Evolutionary conservation across 2,797 vertebrate species (phyloP).

Genomic region (Galagoides demidoff): DNA sequence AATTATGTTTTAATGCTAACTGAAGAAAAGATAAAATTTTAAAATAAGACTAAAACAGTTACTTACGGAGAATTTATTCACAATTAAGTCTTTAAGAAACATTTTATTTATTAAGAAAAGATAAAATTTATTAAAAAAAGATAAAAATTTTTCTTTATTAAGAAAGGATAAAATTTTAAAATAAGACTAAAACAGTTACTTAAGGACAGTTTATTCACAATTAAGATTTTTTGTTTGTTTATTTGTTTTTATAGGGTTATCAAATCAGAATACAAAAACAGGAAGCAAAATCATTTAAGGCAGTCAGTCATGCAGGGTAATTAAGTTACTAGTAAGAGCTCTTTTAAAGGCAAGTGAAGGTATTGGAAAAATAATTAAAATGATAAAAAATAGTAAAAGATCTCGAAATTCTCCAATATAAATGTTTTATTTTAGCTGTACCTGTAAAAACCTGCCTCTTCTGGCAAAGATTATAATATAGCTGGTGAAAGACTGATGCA

Average conservation of each 20-base stretch:
- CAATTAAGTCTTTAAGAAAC: not conserved
- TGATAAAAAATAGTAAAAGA: not conserved
- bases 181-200: constrained; percentile 46
- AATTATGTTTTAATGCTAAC: constrained; percentile 6
- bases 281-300: not conserved
- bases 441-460: not conserved
- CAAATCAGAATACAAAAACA: not conserved
- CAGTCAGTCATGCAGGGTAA: not conserved
- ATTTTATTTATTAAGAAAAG: not conserved
- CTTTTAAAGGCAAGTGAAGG: not conserved
- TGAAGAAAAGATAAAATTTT: not conserved
- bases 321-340: not conserved
- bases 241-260: not conserved
- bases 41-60: constrained; percentile 59
- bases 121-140: constrained; percentile 1
- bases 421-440: not conserved
- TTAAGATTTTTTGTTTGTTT: not conserved
- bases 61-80: constrained; percentile 43
- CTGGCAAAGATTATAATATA: not conserved
- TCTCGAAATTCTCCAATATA: not conserved
- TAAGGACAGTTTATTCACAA: constrained; percentile 43
- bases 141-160: not conserved
- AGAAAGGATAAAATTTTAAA: constrained; percentile 37
- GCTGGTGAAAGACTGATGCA: not conserved
- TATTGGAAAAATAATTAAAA: not conserved